phyloP scores from a whole-genome alignment of 1,140 invertebrate species.

The Dendroctonus ponderosae region DNA sequence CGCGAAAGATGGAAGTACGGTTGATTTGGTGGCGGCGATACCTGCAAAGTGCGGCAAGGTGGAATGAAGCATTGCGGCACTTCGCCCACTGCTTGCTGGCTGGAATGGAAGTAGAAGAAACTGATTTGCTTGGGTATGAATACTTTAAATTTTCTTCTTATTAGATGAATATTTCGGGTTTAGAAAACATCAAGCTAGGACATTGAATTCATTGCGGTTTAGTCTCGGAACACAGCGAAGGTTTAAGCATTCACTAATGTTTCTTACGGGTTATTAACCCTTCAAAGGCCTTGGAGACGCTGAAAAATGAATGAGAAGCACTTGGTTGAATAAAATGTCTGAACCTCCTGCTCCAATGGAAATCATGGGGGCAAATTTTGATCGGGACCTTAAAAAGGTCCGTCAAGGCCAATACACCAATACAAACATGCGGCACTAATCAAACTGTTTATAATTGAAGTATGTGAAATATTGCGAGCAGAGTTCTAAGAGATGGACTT shows the following conservation, averaged over 20 bases:
- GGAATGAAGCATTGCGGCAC: constrained; percentile 69
- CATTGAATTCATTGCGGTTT: background rate
- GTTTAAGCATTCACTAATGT: background rate
- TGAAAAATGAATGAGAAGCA: no score
- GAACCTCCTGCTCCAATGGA: no score
- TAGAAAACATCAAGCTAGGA: background rate
- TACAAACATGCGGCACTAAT: no score
- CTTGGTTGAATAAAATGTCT: no score
- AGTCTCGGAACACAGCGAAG: background rate
- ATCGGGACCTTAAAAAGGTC: no score
- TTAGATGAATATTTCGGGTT: background rate
- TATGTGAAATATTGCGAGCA: no score
- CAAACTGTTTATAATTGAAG: no score
- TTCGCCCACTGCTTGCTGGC: constrained; percentile 80
- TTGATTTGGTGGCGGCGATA: constrained; percentile 62
- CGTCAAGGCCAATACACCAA: no score
- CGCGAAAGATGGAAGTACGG: constrained; percentile 58
- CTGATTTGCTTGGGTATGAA: constrained; percentile 30
- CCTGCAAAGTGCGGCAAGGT: constrained; percentile 62
- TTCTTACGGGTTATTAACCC: background rate
- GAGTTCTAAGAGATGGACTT: no score
- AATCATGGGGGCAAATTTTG: no score
- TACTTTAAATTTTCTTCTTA: constrained; percentile 1
- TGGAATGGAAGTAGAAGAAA: no score
- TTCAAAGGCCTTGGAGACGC: background rate